Percentiles rank a stretch among this genome's conserved stretches.
Evolutionary conservation across 2,113 vertebrate species (phyloP).

Genomic region (Mastomys coucha): DNA sequence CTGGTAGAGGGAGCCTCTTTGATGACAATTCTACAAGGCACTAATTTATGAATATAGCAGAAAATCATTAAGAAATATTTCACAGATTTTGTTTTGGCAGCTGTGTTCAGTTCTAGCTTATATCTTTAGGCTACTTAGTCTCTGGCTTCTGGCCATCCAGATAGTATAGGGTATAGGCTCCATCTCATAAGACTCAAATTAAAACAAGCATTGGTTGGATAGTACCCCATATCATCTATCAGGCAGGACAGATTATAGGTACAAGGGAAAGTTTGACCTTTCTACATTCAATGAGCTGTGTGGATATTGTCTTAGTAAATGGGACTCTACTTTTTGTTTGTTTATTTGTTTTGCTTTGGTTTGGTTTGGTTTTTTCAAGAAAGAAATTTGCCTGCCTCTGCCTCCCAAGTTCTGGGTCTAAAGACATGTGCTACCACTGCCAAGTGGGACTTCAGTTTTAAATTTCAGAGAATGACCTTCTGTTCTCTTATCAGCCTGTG

Average conservation of each 20-base stretch:
- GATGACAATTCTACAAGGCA: neutral
- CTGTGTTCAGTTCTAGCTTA: neutral
- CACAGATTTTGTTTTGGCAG: neutral
- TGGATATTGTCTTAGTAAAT: neutral
- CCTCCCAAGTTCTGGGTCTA: too few species aligned
- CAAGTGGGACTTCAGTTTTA: neutral
- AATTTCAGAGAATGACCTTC: neutral
- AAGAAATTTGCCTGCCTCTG: too few species aligned
- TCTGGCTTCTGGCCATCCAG: neutral
- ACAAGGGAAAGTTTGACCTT: neutral
- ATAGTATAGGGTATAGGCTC: neutral
- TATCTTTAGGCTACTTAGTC: neutral
- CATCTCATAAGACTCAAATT: neutral
- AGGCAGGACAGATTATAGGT: neutral
- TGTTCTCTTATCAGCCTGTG: neutral
- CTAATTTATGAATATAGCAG: neutral
- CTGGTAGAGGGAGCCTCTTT: neutral
- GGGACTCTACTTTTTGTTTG: too few species aligned
- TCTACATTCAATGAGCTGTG: neutral
- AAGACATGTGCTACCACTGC: too few species aligned
- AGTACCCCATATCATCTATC: accelerated
- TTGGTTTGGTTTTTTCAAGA: too few species aligned
- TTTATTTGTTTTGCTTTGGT: too few species aligned
- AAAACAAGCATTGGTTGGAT: neutral
- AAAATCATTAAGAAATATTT: neutral